A percentile compares a stretch with the other conserved stretches of the same genome.
These are phyloP conservation scores for Fukomys damarensis DNA, from an alignment of 2,113 vertebrate genomes.

Conservation along the genomic window DNA sequence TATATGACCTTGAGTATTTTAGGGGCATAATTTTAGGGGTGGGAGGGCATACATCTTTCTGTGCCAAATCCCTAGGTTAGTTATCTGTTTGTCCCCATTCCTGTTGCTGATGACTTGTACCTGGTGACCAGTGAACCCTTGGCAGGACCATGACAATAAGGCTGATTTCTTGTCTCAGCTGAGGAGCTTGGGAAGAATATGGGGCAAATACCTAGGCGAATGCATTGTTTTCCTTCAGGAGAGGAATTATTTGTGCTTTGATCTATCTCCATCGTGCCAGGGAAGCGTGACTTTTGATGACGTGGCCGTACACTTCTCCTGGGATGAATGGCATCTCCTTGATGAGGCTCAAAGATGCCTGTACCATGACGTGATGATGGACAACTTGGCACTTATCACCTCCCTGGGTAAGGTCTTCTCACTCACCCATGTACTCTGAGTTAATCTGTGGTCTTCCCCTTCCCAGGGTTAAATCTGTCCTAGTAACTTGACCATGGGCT, in stretches of 20 bases:
- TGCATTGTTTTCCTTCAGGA: not conserved
- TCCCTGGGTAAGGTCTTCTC: conserved; percentile 50
- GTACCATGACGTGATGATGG: conserved; percentile 59
- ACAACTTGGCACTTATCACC: conserved; percentile 40
- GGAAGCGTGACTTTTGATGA: conserved; percentile 48
- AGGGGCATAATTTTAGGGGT: not conserved
- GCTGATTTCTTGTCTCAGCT: not conserved
- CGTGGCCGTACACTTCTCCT: not conserved
- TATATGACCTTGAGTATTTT: not conserved
- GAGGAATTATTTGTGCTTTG: not conserved
- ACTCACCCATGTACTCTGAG: not conserved
- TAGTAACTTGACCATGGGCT: not conserved
- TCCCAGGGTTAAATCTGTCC: not conserved
- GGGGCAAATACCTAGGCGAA: not conserved
- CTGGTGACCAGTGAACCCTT: not conserved
- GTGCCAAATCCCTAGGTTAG: not conserved
- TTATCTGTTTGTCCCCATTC: not conserved
- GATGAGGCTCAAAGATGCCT: conserved; percentile 31
- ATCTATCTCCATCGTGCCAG: not conserved
- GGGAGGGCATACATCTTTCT: not conserved
- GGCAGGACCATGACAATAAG: not conserved
- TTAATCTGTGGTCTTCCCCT: not conserved
- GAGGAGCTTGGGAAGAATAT: not conserved
- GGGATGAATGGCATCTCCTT: conserved; percentile 47
- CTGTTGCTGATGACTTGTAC: not conserved